phyloP scores from a whole-genome alignment of 2,113 vertebrate genomes.

The Muntiacus muntjak region DNA sequence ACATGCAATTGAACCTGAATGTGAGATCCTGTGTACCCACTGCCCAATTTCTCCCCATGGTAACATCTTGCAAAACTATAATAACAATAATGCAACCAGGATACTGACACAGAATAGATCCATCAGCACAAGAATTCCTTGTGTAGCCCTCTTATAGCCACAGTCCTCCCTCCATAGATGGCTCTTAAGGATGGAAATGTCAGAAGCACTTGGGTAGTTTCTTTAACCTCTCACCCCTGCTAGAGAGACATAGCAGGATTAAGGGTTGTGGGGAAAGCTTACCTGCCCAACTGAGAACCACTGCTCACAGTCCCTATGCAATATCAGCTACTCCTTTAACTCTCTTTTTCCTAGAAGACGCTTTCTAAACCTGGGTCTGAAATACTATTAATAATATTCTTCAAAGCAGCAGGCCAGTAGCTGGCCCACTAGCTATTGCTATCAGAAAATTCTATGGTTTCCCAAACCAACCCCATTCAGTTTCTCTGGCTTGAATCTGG shows the following conservation, averaged over 20 bases:
- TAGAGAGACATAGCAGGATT: not conserved
- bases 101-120: not conserved
- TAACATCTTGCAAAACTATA: not conserved
- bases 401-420: not conserved
- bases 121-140: not conserved
- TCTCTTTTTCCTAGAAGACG: slow-evolving; percentile 1
- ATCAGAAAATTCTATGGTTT: not conserved
- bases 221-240: not conserved
- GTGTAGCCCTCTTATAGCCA: not conserved
- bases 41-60: not conserved
- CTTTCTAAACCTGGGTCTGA: not conserved
- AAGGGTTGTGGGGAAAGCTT: not conserved
- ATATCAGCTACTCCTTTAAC: not conserved
- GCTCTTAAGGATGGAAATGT: not conserved
- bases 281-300: not conserved
- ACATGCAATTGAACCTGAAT: not conserved
- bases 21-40: not conserved
- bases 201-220: not conserved
- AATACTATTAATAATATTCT: not conserved
- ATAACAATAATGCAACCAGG: not conserved
- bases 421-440: not conserved
- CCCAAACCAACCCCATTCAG: not conserved
- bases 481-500: not conserved
- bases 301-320: not conserved
- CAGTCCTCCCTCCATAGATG: not conserved